Percentiles rank a stretch among this genome's conserved stretches.
These are phyloP conservation scores for Enteromius mattozi DNA, from an alignment of 2,797 vertebrate species.

Conservation along the genomic window DNA sequence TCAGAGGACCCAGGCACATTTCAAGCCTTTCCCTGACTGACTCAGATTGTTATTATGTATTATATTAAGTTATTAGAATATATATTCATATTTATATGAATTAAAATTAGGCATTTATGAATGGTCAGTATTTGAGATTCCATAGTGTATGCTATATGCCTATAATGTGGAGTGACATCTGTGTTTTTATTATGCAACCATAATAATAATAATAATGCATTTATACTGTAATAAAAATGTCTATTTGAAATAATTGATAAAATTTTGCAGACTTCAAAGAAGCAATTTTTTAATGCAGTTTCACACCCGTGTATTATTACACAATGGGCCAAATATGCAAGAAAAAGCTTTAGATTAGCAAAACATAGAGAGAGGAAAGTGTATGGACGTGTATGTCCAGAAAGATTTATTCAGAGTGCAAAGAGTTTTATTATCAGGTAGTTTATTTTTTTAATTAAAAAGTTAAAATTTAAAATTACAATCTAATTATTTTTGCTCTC, in stretches of 20 bases:
- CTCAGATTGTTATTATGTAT: slow-evolving; percentile 39
- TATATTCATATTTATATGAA: background rate
- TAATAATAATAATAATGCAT: too few relatives aligned
- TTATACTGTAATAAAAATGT: background rate
- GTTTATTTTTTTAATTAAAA: background rate
- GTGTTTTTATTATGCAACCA: background rate
- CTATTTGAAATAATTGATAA: background rate
- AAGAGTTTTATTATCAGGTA: background rate
- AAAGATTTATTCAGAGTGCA: background rate
- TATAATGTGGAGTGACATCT: background rate
- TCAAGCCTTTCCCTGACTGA: slow-evolving; percentile 62
- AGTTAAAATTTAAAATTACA: background rate
- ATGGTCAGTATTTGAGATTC: background rate
- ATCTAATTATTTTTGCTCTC: background rate
- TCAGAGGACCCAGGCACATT: slow-evolving; percentile 48
- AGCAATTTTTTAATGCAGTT: background rate
- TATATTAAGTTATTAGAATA: background rate
- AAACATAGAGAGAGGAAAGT: background rate
- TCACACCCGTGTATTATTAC: background rate
- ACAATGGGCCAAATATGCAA: background rate
- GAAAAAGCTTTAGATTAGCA: background rate
- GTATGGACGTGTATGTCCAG: background rate
- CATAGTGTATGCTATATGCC: background rate
- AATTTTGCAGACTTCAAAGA: background rate
- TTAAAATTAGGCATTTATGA: too few relatives aligned